These are phyloP conservation scores for Heliconius eleuchia DNA, from an alignment of 1,140 invertebrate genomes.

Conservation along the genomic window DNA sequence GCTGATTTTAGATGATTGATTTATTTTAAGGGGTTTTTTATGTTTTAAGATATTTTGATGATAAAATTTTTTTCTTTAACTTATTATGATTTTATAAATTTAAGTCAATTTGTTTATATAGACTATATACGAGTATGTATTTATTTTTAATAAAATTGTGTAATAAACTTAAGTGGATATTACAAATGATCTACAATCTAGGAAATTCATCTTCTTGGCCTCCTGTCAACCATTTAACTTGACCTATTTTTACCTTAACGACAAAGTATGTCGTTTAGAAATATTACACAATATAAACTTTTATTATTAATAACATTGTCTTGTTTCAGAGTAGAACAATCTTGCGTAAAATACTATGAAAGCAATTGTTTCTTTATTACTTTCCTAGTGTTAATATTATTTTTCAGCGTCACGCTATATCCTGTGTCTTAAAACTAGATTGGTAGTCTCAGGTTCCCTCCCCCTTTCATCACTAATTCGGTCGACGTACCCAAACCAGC, in stretches of 20 bases:
- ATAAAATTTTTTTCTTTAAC: no score
- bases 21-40: neutral
- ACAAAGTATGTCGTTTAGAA: constrained; percentile 14
- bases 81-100: no score
- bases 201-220: neutral
- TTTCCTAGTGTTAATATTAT: neutral
- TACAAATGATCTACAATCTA: constrained; percentile 14
- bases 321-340: neutral
- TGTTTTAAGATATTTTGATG: neutral
- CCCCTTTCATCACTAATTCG: no score
- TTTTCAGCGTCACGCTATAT: neutral
- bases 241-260: constrained; percentile 20
- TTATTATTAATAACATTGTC: constrained; percentile 4
- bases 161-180: constrained; percentile 8
- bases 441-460: no score
- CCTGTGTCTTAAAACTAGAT: no score
- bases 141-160: neutral
- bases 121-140: neutral
- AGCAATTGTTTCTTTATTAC: neutral
- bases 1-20: neutral
- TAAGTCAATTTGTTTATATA: no score
- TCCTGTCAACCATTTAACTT: constrained; percentile 12
- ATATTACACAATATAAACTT: neutral
- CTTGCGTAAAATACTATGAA: neutral
- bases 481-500: no score